phyloP scores from a whole-genome alignment of 2,113 vertebrate species.

The Lutjanus erythropterus region DNA sequence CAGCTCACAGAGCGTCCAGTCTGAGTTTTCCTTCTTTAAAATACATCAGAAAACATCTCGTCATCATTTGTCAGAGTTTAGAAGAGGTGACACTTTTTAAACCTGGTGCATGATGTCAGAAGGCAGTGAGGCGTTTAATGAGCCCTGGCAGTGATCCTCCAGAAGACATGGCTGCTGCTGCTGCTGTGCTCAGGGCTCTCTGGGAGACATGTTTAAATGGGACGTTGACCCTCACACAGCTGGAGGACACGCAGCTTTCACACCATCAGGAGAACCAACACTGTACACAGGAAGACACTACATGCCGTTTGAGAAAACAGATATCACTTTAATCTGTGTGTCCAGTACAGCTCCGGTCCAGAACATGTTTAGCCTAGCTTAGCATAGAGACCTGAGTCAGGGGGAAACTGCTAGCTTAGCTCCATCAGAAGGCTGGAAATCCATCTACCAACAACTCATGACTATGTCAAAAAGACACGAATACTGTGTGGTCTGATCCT shows the following conservation, averaged over 20 bases:
- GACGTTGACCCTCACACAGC: neutral
- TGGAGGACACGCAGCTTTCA: neutral
- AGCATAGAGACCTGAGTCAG: too few species aligned
- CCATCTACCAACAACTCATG: neutral
- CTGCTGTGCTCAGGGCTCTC: neutral
- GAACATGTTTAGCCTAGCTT: too few species aligned
- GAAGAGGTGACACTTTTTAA: neutral
- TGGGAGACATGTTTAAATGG: neutral
- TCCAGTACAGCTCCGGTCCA: neutral
- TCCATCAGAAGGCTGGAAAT: too few species aligned
- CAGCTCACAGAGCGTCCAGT: neutral
- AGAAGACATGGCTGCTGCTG: neutral
- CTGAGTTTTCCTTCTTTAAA: neutral
- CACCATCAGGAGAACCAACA: neutral
- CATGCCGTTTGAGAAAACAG: neutral
- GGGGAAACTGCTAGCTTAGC: too few species aligned
- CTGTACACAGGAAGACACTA: neutral
- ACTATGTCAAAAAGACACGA: too few species aligned
- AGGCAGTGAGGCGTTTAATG: neutral
- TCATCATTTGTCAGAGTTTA: neutral
- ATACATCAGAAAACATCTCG: conserved; percentile 12
- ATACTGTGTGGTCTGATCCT: too few species aligned
- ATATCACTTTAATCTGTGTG: neutral
- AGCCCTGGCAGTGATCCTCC: neutral
- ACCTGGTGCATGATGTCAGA: too few species aligned